Conservation (phyloP, 2,113 vertebrate species). For the Lichenostomus cassidix region DNA sequence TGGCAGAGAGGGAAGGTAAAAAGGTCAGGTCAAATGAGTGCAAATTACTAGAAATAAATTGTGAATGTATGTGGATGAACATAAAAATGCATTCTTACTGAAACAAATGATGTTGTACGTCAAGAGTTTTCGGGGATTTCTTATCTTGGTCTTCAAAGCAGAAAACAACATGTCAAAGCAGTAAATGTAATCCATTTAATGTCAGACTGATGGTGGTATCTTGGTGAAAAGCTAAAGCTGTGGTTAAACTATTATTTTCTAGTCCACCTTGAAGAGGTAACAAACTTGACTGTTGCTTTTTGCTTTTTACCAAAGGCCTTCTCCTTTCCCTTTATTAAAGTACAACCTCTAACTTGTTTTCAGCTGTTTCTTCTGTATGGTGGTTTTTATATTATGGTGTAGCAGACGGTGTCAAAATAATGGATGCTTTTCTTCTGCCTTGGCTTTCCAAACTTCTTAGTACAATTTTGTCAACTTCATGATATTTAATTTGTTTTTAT, state of each 20-base stretch:
- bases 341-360: background rate
- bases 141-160: background rate
- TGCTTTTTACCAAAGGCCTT: background rate
- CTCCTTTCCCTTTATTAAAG: background rate
- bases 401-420: background rate
- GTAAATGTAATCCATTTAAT: background rate
- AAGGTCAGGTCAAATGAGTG: background rate
- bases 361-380: background rate
- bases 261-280: background rate
- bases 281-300: background rate
- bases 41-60: background rate
- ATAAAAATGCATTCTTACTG: background rate
- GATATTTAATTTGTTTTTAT: background rate
- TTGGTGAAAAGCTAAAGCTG: background rate
- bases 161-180: background rate
- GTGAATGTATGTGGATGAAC: background rate
- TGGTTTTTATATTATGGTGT: background rate
- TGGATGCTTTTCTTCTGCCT: background rate
- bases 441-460: background rate
- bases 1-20: background rate
- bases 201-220: background rate
- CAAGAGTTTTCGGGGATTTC: background rate
- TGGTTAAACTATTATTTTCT: background rate
- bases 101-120: background rate
- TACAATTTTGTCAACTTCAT: background rate